Evolutionary conservation across 2,888 invertebrate species (phyloP).

Genomic region (Pterostichus madidus): DNA sequence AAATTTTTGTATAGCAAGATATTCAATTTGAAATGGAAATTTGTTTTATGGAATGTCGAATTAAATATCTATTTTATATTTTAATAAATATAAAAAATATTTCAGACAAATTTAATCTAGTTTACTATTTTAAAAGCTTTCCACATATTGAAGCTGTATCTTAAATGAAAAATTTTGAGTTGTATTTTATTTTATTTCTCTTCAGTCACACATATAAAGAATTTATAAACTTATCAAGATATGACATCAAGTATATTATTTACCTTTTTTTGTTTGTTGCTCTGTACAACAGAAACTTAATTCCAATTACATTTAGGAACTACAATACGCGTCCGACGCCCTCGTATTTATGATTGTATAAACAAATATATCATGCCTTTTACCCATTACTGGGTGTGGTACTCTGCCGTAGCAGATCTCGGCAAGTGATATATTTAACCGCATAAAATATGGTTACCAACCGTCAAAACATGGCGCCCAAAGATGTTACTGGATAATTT

Average conservation of each 20-base stretch:
- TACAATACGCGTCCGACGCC: too few species aligned
- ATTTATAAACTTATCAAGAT: conserved; percentile 17
- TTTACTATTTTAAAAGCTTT: conserved; percentile 40
- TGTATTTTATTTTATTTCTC: conserved; percentile 28
- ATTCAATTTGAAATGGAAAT: conserved; percentile 15
- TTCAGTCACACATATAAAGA: conserved; percentile 3
- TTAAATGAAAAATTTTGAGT: conserved; percentile 28
- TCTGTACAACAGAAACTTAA: too few species aligned
- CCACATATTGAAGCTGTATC: conserved; percentile 39
- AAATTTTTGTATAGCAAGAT: conserved; percentile 17
- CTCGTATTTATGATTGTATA: too few species aligned
- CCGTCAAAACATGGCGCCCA: too few species aligned
- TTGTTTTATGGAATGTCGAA: conserved; percentile 41
- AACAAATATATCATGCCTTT: too few species aligned
- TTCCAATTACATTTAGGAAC: too few species aligned
- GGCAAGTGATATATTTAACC: too few species aligned
- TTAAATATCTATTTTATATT: conserved; percentile 1
- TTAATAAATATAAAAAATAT: neutral
- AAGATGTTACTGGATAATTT: too few species aligned
- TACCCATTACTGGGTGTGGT: too few species aligned
- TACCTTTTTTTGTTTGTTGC: too few species aligned
- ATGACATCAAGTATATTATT: neutral
- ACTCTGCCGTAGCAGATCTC: too few species aligned
- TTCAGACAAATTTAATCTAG: conserved; percentile 28
- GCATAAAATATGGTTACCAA: too few species aligned